phyloP scores from a whole-genome alignment of 2,113 vertebrate species.

The Seriola rivoliana region DNA sequence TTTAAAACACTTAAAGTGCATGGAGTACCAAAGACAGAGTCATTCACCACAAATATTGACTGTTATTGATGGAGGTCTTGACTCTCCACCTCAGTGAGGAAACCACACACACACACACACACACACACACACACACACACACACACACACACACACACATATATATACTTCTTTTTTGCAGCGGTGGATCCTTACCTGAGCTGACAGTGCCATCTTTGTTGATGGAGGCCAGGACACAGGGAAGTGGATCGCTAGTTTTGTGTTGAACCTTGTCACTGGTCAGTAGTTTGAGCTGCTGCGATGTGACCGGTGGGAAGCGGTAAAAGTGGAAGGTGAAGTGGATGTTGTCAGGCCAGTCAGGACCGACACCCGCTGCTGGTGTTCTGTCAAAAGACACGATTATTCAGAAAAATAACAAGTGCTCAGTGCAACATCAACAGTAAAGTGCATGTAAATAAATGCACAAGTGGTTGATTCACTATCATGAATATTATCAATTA shows the following conservation, averaged over 20 bases:
- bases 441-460: background rate
- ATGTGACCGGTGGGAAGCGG: constrained; percentile 89
- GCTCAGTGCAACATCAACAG: background rate
- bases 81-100: background rate
- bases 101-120: background rate
- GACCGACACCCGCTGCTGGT: constrained; percentile 43
- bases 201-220: constrained; percentile 81
- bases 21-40: background rate
- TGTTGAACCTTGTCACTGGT: constrained; percentile 14
- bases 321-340: constrained; percentile 98
- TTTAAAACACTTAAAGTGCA: too few relatives aligned
- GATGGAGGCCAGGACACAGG: constrained; percentile 83
- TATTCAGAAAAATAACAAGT: background rate
- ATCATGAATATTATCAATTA: background rate
- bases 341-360: constrained; percentile 85
- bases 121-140: too few relatives aligned
- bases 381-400: constrained; percentile 77
- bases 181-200: constrained; percentile 79
- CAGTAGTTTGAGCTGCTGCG: constrained; percentile 88
- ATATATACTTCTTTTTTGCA: background rate
- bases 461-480: background rate
- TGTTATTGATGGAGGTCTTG: background rate
- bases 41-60: background rate
- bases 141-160: too few relatives aligned
- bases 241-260: background rate